These are phyloP conservation scores for Xestia ashworthii DNA, from an alignment of 2,888 invertebrate species.

Conservation along the genomic window DNA sequence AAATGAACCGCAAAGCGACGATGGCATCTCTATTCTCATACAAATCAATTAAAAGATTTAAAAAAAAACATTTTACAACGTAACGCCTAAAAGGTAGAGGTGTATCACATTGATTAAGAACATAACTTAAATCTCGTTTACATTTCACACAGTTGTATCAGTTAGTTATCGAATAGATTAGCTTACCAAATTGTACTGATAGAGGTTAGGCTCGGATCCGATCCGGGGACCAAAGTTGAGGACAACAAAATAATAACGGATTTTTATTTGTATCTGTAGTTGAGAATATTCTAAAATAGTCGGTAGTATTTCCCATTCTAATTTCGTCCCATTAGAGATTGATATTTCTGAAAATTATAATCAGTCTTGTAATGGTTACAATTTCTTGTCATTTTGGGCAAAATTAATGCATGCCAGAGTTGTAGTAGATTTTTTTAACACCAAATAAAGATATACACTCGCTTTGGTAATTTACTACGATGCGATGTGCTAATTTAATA, in stretches of 20 bases:
- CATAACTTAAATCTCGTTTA: slow-evolving; percentile 24
- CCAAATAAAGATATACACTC: neutral
- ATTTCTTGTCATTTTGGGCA: neutral
- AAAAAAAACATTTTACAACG: neutral
- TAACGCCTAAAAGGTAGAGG: neutral
- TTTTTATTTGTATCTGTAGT: slow-evolving; percentile 43
- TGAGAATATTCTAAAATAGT: slow-evolving; percentile 13
- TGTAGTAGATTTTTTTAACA: neutral
- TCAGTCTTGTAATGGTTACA: neutral
- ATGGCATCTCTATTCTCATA: no score
- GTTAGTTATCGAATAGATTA: slow-evolving; percentile 55
- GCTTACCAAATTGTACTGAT: slow-evolving; percentile 75
- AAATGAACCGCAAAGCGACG: neutral
- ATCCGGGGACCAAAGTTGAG: slow-evolving; percentile 79
- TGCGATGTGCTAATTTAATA: neutral
- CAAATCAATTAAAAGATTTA: no score
- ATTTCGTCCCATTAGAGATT: neutral
- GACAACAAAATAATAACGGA: slow-evolving; percentile 63
- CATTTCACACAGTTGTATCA: slow-evolving; percentile 36
- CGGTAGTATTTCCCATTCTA: neutral
- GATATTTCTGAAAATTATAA: neutral
- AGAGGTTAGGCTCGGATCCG: slow-evolving; percentile 67
- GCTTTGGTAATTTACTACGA: neutral
- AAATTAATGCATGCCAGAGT: neutral
- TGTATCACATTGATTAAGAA: neutral